phyloP scores from a whole-genome alignment of 2,113 vertebrate genomes.

The Euleptes europaea region DNA sequence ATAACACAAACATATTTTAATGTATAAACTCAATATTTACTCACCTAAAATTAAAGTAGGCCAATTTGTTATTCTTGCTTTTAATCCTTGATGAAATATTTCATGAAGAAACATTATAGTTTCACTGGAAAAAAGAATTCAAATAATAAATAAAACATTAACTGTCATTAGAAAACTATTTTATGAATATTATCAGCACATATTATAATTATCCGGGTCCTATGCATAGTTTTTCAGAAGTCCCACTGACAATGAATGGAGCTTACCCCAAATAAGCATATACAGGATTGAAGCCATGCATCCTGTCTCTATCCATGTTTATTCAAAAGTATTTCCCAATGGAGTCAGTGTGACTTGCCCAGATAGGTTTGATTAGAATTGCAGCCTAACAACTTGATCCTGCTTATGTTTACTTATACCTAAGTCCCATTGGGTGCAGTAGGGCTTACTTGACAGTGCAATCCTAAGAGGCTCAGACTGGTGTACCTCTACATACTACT shows the following conservation, averaged over 20 bases:
- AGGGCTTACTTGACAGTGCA: too few species aligned
- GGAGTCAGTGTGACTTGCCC: background rate
- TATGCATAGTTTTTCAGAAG: background rate
- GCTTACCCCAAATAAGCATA: too few species aligned
- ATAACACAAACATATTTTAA: conserved; percentile 1
- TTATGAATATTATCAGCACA: background rate
- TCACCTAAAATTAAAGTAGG: conserved; percentile 97
- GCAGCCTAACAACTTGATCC: too few species aligned
- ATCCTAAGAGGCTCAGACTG: too few species aligned
- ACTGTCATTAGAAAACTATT: conserved; percentile 3
- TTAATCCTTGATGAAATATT: conserved; percentile 98
- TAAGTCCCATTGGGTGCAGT: too few species aligned
- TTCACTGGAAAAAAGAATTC: conserved; percentile 79
- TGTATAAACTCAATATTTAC: conserved; percentile 37
- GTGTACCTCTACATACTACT: too few species aligned
- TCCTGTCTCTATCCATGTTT: background rate
- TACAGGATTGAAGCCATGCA: too few species aligned
- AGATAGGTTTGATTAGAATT: background rate
- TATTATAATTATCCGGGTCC: background rate
- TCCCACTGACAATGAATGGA: too few species aligned
- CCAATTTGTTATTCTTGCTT: conserved; percentile 98
- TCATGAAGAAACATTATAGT: conserved; percentile 99
- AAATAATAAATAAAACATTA: conserved; percentile 5
- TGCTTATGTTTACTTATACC: too few species aligned
- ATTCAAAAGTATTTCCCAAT: background rate